Percentiles rank a stretch among this genome's conserved stretches.
Conservation (phyloP, 2,888 invertebrate species). For the Acanthosepion lycidas region DNA sequence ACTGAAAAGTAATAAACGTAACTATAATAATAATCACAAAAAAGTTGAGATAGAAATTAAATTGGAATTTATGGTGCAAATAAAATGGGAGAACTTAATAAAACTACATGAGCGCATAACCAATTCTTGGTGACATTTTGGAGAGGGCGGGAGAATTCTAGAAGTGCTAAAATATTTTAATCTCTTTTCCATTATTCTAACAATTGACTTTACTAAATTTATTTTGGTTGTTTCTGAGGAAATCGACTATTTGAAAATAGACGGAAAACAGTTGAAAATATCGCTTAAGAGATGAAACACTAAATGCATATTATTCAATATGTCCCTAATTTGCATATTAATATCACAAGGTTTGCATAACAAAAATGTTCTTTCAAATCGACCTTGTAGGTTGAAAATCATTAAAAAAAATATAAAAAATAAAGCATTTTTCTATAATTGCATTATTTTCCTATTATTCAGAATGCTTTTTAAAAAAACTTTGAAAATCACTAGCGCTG, state of each 20-base stretch:
- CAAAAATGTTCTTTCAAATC: background rate
- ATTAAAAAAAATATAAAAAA: background rate
- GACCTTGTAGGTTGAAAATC: background rate
- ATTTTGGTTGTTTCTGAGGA: background rate
- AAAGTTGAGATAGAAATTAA: background rate
- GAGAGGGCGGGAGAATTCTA: background rate
- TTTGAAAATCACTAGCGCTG: no score
- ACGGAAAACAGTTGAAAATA: background rate
- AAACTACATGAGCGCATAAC: background rate
- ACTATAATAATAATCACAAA: background rate
- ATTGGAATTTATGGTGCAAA: background rate
- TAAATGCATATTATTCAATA: background rate
- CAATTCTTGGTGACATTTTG: background rate
- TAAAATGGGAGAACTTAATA: background rate
- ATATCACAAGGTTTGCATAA: background rate
- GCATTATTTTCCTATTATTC: no score
- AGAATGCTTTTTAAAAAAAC: no score
- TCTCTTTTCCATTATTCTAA: no score
- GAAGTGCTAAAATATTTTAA: background rate
- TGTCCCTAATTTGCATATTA: constrained; percentile 8
- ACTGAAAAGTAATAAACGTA: background rate
- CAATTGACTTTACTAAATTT: background rate
- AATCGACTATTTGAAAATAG: background rate
- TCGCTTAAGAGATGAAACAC: background rate
- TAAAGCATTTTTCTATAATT: background rate